A percentile compares a stretch with the other conserved stretches of the same genome.
These are phyloP conservation scores for Parapristionchus giblindavisi DNA, from an alignment of 2,888 invertebrate species.

Conservation along the genomic window DNA sequence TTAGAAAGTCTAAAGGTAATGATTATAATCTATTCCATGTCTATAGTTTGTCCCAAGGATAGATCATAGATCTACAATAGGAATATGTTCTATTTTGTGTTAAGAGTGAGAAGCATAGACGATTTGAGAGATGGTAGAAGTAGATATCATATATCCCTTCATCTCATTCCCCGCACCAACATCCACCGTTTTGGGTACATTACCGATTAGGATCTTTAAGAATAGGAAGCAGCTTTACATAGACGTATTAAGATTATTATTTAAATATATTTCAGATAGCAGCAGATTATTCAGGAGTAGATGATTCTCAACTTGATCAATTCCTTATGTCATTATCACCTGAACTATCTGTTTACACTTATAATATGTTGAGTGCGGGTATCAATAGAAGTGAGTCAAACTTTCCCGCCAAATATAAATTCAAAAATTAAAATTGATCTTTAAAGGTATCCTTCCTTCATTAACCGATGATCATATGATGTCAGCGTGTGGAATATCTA, in stretches of 20 bases:
- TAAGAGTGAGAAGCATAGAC: no score
- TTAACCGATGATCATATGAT: constrained; percentile 90
- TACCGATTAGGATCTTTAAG: no score
- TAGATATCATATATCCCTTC: no score
- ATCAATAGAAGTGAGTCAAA: constrained; percentile 78
- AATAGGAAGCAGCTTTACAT: no score
- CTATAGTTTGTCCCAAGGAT: no score
- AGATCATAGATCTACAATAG: no score
- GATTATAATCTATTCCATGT: no score
- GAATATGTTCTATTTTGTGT: no score
- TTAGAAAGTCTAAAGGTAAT: constrained; percentile 65
- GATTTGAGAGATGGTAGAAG: no score
- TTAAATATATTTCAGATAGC: constrained; percentile 57
- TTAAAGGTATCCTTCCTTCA: constrained; percentile 76
- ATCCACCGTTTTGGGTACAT: no score
- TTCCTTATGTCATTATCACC: constrained; percentile 68
- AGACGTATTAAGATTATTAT: no score
- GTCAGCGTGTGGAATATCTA: constrained; percentile 87
- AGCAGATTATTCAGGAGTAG: constrained; percentile 67
- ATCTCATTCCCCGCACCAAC: no score
- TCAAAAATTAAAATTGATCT: constrained; percentile 8
- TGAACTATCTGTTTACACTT: constrained; percentile 87
- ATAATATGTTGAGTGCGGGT: constrained; percentile 92
- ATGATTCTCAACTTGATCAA: constrained; percentile 67
- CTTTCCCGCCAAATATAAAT: neutral